A percentile compares a stretch with the other conserved stretches of the same genome.
Conservation (phyloP, 2,797 vertebrate species). For the Squalus acanthias region DNA sequence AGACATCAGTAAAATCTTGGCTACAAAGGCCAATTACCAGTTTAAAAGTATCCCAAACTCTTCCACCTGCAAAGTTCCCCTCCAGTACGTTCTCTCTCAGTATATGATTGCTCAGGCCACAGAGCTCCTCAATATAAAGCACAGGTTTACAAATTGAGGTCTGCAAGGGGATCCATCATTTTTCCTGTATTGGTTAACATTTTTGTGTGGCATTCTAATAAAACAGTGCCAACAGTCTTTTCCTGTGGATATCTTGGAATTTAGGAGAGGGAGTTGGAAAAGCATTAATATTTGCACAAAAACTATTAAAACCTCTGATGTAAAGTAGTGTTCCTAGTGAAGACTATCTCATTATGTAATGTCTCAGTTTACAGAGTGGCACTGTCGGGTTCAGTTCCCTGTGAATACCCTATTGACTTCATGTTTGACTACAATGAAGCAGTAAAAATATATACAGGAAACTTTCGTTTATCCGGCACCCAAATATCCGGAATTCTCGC, state of each 20-base stretch:
- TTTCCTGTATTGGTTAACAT: not conserved
- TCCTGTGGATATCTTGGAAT: not conserved
- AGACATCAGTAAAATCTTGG: conserved; percentile 6
- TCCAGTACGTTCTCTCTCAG: not conserved
- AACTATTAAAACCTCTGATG: no score
- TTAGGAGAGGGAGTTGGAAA: not conserved
- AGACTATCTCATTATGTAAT: no score
- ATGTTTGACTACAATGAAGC: no score
- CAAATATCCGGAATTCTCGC: no score
- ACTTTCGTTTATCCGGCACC: no score
- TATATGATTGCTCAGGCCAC: not conserved
- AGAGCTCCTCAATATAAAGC: not conserved
- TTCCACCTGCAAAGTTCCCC: not conserved
- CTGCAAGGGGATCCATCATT: not conserved
- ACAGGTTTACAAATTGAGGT: not conserved
- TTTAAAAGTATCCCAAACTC: not conserved
- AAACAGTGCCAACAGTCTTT: not conserved
- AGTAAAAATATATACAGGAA: no score
- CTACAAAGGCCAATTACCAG: not conserved
- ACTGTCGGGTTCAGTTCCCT: no score
- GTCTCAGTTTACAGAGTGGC: no score
- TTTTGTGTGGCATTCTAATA: not conserved
- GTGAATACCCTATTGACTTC: no score
- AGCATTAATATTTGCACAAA: no score
- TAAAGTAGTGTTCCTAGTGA: no score